Conservation (phyloP, 2,888 invertebrate species). For the Microctonus brassicae region DNA sequence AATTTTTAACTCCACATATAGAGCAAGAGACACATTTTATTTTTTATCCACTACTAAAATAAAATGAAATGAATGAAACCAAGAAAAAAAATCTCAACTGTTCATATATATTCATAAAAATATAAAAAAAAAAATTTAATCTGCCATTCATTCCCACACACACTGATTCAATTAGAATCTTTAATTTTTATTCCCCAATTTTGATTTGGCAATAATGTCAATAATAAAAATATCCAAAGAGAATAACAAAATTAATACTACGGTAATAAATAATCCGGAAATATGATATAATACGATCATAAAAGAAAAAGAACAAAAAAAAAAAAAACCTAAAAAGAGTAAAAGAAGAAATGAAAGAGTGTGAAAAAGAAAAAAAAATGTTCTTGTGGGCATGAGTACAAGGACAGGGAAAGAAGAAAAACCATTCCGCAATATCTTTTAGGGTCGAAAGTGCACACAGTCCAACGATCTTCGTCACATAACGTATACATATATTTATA, state of each 20-base stretch:
- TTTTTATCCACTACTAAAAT: neutral
- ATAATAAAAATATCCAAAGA: neutral
- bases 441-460: conserved; percentile 60
- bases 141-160: too few species aligned
- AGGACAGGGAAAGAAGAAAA: conserved; percentile 52
- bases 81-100: neutral
- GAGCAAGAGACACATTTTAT: conserved; percentile 54
- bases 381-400: neutral
- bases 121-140: neutral
- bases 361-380: neutral
- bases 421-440: conserved; percentile 57
- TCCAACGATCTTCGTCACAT: conserved; percentile 38
- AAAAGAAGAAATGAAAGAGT: conserved; percentile 21
- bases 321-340: neutral
- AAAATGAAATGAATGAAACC: neutral
- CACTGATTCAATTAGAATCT: too few species aligned
- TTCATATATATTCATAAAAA: neutral
- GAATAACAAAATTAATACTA: neutral
- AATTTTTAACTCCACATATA: conserved; percentile 60
- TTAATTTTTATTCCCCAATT: too few species aligned
- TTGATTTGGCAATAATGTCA: neutral
- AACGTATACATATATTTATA: neutral
- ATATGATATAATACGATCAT: conserved; percentile 4
- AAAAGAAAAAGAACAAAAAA: conserved; percentile 26
- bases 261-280: neutral